A percentile compares a stretch with the other conserved stretches of the same genome.
These are phyloP conservation scores for Epizoanthus illoricatus DNA, from an alignment of 92 coral and sea anemone species.

Conservation along the genomic window DNA sequence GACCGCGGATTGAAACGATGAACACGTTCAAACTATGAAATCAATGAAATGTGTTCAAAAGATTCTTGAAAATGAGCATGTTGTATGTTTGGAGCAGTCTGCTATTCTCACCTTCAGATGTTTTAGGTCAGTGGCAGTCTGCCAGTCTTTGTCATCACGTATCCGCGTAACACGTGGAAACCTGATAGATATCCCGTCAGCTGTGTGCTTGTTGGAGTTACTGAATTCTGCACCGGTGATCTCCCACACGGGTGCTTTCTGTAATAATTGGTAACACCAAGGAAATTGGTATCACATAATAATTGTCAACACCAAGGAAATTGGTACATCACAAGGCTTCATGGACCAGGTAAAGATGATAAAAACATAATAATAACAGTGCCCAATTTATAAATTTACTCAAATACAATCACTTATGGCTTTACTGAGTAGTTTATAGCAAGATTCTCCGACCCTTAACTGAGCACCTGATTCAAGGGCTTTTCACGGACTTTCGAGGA, in stretches of 20 bases:
- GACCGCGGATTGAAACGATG: no score
- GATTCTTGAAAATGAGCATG: no score
- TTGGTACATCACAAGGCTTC: neutral
- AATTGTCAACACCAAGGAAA: neutral
- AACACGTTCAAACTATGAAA: no score
- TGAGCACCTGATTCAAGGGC: no score
- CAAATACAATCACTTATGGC: no score
- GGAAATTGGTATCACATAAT: neutral
- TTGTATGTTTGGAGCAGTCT: no score
- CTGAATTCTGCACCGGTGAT: slow-evolving; percentile 99
- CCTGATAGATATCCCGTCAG: slow-evolving; percentile 91
- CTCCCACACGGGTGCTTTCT: slow-evolving; percentile 99
- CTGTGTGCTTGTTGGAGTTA: slow-evolving; percentile 88
- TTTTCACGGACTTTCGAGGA: no score
- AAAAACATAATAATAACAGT: neutral
- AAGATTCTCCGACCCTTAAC: no score
- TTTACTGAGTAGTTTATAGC: no score
- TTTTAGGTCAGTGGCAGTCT: slow-evolving; percentile 86
- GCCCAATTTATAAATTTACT: no score
- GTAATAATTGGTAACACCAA: slow-evolving; percentile 1
- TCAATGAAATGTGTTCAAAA: no score
- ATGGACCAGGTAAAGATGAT: neutral
- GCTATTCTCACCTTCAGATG: slow-evolving; percentile 67
- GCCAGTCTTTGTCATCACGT: slow-evolving; percentile 95
- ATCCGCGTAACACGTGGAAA: slow-evolving; percentile 94